Evolutionary conservation across 2,113 vertebrate genomes (phyloP), one percentile per base, ranked within the genome.

Genomic region (Nibea coibor): DNA sequence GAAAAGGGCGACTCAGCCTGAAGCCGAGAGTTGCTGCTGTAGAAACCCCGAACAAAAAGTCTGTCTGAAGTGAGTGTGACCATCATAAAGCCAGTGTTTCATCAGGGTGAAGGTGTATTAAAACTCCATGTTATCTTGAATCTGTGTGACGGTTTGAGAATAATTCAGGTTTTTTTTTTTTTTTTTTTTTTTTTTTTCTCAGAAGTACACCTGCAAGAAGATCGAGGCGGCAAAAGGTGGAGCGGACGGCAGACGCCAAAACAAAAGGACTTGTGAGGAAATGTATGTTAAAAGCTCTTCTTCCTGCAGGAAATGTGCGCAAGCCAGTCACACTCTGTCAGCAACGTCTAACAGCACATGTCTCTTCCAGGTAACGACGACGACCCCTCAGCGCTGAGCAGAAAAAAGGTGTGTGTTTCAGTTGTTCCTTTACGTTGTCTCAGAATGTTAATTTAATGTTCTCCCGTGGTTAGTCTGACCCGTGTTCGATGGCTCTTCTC

Each of bases 391-490:
- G 88, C 91, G 73, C 47, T 92, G 76, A 96, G 93, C 91, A 94
- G 91, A 59, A 95, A 95, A 88, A 96, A 97, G 97, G 97, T 99
- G 82, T 15, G 58, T 15, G 56, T 51, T 16, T 17, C 9, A 15
- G 19, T 22, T 10, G 3, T 76, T 24, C n/a, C 0, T 19, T 20
- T 17, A 3, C 22, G 17, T 26, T 5, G 2, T n/a, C 3, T 4
- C 0, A 0, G 16, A 22, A 10, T 26, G 10, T 71, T 51, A 11
- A 4, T 28, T 3, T 14, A 1, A 5, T 43, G n/a, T 14, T 57
- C 48, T 39, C 71, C 8, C 28, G 39, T 11, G 24, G 26, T 47
- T 6, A 15, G 26, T 56, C 48, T 68, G 3, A 47, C 24, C 48
- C 22, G 1, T 64, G 31, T 69, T 58, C 22, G 11, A 20, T 45